A percentile compares a stretch with the other conserved stretches of the same genome.
Conservation (phyloP, 2,113 vertebrate species). For the Xyrauchen texanus region DNA sequence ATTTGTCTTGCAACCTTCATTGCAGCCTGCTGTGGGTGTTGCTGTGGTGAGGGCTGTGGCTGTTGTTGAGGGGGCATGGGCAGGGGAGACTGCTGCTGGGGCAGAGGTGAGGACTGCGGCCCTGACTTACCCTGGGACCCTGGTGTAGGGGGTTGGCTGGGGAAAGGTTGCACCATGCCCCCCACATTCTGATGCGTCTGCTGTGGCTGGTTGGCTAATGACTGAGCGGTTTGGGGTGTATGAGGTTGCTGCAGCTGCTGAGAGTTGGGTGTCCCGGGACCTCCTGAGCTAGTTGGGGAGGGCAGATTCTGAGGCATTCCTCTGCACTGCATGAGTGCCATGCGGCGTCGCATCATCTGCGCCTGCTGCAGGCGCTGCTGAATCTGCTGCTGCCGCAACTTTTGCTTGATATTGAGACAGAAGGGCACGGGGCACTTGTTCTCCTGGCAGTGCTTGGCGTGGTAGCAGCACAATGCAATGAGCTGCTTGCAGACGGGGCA, state of each 20-base stretch:
- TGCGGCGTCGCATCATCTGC: slow-evolving; percentile 94
- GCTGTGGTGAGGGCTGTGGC: slow-evolving; percentile 52
- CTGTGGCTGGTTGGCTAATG: slow-evolving; percentile 71
- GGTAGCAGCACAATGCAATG: slow-evolving; percentile 96
- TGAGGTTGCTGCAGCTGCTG: slow-evolving; percentile 67
- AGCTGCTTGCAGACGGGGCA: slow-evolving; percentile 98
- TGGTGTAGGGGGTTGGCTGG: slow-evolving; percentile 82
- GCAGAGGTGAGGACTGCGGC: slow-evolving; percentile 74
- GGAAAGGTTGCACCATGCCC: slow-evolving; percentile 85
- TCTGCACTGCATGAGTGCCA: slow-evolving; percentile 97
- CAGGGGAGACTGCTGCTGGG: slow-evolving; percentile 82
- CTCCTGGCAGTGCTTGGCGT: slow-evolving; percentile 98
- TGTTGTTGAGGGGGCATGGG: slow-evolving; percentile 71
- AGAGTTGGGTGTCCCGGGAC: slow-evolving; percentile 38
- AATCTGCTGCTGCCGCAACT: slow-evolving; percentile 97
- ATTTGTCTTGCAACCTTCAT: slow-evolving; percentile 92
- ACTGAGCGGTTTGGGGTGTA: slow-evolving; percentile 87
- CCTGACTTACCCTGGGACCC: slow-evolving; percentile 87
- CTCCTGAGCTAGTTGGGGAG: slow-evolving; percentile 88
- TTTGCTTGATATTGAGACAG: slow-evolving; percentile 99
- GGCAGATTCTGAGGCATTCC: slow-evolving; percentile 89
- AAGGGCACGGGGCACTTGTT: slow-evolving; percentile 99
- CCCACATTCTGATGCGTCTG: slow-evolving; percentile 76
- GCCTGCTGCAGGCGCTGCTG: slow-evolving; percentile 97
- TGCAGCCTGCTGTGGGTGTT: slow-evolving; percentile 74